A percentile compares a stretch with the other conserved stretches of the same genome.
phyloP scores from a whole-genome alignment of 1,140 invertebrate genomes.

The Cydia strobilella region DNA sequence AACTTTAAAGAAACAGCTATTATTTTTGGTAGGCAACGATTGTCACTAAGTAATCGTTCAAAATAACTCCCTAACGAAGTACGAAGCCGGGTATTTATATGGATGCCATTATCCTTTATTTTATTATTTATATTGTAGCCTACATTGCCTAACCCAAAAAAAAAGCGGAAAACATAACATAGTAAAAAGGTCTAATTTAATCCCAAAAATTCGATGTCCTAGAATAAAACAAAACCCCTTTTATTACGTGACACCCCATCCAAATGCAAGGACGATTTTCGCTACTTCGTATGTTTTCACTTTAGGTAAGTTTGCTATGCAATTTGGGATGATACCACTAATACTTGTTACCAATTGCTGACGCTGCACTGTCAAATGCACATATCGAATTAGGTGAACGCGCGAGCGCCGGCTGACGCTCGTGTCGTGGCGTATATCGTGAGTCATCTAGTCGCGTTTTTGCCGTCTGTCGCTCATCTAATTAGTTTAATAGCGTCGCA shows the following conservation, averaged over 20 bases:
- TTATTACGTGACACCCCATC: not conserved
- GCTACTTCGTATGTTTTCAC: too few relatives aligned
- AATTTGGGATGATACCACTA: not conserved
- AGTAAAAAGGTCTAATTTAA: not conserved
- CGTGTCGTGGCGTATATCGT: not conserved
- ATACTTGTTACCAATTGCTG: too few relatives aligned
- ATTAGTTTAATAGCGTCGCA: slow-evolving; percentile 18
- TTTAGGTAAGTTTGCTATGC: not conserved
- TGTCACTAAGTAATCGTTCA: too few relatives aligned
- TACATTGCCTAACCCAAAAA: not conserved
- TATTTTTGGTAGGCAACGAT: not conserved
- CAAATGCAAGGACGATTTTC: too few relatives aligned
- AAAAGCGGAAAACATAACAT: not conserved
- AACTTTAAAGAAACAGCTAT: not conserved
- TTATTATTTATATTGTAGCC: too few relatives aligned
- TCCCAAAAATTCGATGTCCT: not conserved
- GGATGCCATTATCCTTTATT: too few relatives aligned
- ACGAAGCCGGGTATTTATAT: too few relatives aligned
- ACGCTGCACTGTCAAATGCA: too few relatives aligned
- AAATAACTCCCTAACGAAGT: too few relatives aligned
- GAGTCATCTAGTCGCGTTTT: slow-evolving; percentile 8
- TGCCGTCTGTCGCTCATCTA: slow-evolving; percentile 5
- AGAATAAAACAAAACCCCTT: not conserved
- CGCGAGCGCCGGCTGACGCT: not conserved
- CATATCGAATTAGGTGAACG: not conserved